Conservation (phyloP, 37 sponge, comb jelly and placozoan genomes). For the Agelas oroides region DNA sequence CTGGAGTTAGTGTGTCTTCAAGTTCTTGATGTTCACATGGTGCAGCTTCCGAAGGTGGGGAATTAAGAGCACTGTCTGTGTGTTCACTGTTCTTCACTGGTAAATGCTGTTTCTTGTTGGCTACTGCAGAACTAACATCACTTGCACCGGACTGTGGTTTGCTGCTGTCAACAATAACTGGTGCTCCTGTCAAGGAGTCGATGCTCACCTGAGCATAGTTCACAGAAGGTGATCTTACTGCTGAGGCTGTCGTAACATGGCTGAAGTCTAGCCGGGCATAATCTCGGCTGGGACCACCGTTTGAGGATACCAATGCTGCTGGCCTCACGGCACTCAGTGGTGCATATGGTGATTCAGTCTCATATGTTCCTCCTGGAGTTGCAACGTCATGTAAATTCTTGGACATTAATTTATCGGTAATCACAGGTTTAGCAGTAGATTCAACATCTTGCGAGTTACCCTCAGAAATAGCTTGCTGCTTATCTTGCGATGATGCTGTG, state of each 20-base stretch:
- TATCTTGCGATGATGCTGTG: not conserved
- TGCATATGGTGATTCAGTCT: conserved; percentile 37
- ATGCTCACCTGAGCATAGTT: conserved; percentile 37
- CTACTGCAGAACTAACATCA: too few relatives aligned
- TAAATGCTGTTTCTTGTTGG: too few relatives aligned
- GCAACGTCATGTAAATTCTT: not conserved
- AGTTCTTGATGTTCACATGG: too few relatives aligned
- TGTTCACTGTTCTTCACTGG: too few relatives aligned
- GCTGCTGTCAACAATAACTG: too few relatives aligned
- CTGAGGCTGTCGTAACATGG: not conserved
- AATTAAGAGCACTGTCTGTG: too few relatives aligned
- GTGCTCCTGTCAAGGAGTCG: not conserved
- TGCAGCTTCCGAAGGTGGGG: too few relatives aligned
- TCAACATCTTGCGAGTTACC: too few relatives aligned
- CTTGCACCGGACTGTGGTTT: too few relatives aligned
- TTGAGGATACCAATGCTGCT: not conserved
- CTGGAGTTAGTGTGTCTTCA: conserved; percentile 39
- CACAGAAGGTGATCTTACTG: conserved; percentile 30
- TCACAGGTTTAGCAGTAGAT: too few relatives aligned
- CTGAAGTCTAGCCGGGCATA: conserved; percentile 49
- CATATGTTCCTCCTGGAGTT: not conserved
- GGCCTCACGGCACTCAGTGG: conserved; percentile 29
- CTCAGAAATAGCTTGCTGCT: not conserved
- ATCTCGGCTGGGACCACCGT: not conserved
- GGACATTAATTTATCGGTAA: too few relatives aligned